Conservation (phyloP, 1,140 invertebrate species). For the Cydia fagiglandana region DNA sequence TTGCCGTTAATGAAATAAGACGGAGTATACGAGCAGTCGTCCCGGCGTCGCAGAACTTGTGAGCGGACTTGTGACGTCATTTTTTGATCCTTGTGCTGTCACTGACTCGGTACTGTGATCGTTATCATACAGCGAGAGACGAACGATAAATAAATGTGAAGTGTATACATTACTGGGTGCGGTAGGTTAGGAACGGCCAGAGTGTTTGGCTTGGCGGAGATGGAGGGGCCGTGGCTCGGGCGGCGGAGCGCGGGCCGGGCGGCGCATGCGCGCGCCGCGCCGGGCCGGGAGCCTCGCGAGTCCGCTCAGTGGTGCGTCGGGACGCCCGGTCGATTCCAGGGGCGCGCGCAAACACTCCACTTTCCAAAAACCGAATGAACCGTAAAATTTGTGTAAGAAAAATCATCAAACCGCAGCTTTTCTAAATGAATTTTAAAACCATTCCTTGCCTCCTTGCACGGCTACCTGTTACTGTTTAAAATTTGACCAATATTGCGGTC, state of each 20-base stretch:
- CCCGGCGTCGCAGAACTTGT: slow-evolving; percentile 33
- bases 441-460: neutral
- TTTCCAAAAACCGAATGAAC: slow-evolving; percentile 49
- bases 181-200: slow-evolving; percentile 34
- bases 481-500: neutral
- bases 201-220: slow-evolving; percentile 35
- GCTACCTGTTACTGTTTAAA: neutral
- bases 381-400: slow-evolving; percentile 39
- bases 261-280: slow-evolving; percentile 65
- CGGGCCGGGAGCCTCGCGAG: slow-evolving; percentile 58
- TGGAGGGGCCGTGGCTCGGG: slow-evolving; percentile 37
- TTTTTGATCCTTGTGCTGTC: slow-evolving; percentile 44
- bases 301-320: slow-evolving; percentile 72
- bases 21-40: slow-evolving; percentile 33
- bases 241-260: slow-evolving; percentile 38
- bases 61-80: slow-evolving; percentile 46
- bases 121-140: slow-evolving; percentile 12
- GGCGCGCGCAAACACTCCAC: slow-evolving; percentile 53
- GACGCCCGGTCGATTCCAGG: slow-evolving; percentile 70
- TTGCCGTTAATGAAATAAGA: slow-evolving; percentile 39
- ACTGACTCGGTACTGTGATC: slow-evolving; percentile 30
- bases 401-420: neutral
- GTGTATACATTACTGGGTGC: slow-evolving; percentile 9
- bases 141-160: slow-evolving; percentile 36
- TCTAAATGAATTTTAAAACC: neutral